Evolutionary conservation across 1,140 invertebrate species (phyloP).

Genomic region (Lutraria rhynchaena): DNA sequence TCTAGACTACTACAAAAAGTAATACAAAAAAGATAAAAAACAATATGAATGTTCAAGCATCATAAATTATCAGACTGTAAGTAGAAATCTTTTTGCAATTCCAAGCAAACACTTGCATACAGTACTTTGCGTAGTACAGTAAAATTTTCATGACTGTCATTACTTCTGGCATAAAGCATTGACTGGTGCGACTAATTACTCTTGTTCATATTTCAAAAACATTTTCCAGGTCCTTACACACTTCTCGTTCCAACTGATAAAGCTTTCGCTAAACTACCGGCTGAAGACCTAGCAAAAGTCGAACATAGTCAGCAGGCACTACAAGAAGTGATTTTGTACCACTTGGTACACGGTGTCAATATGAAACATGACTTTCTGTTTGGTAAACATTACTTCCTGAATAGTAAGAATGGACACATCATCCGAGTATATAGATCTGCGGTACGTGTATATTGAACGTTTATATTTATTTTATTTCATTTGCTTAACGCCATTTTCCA

Average conservation of each 20-base stretch:
- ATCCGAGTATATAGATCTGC: conserved; percentile 65
- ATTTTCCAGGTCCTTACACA: conserved; percentile 86
- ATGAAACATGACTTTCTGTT: conserved; percentile 64
- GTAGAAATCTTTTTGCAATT: not conserved
- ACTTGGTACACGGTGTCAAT: conserved; percentile 84
- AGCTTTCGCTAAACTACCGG: conserved; percentile 88
- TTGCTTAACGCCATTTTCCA: no score
- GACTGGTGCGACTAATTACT: not conserved
- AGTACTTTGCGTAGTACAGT: not conserved
- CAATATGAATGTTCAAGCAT: not conserved
- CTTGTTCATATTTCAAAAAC: no score
- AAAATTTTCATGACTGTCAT: not conserved
- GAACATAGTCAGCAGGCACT: conserved; percentile 86
- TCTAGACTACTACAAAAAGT: no score
- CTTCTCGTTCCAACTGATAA: conserved; percentile 92
- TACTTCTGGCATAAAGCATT: not conserved
- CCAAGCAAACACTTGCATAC: not conserved
- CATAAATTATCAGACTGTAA: not conserved
- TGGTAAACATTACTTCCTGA: conserved; percentile 58
- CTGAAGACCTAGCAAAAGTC: conserved; percentile 85
- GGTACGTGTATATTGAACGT: no score
- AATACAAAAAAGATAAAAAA: no score
- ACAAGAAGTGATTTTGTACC: conserved; percentile 89
- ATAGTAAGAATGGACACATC: conserved; percentile 69
- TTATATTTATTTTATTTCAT: no score